These are phyloP conservation scores for Stegostoma tigrinum DNA, from an alignment of 2,113 vertebrate species.

Conservation along the genomic window DNA sequence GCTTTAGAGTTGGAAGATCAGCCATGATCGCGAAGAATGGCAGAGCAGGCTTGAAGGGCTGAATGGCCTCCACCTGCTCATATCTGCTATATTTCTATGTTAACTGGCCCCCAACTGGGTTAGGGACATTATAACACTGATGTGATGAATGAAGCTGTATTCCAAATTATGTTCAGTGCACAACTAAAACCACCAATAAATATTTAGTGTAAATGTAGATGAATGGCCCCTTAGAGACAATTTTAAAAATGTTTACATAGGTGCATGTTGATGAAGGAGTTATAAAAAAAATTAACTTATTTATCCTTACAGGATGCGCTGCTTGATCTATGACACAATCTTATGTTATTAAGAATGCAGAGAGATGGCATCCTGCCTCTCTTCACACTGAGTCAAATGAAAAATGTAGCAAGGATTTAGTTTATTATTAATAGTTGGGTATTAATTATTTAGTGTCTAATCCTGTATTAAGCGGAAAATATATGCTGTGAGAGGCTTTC, in stretches of 20 bases:
- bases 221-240: background rate
- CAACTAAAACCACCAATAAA: background rate
- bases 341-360: background rate
- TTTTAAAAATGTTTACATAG: background rate
- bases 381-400: background rate
- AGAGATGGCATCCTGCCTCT: background rate
- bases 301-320: background rate
- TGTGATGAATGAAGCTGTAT: background rate
- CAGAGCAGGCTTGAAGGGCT: no score
- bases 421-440: background rate
- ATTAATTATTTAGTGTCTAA: background rate
- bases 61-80: no score
- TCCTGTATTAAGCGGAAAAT: background rate
- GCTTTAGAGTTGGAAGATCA: no score
- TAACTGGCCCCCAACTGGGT: no score
- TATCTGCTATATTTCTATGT: no score
- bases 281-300: background rate
- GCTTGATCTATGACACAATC: background rate
- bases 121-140: background rate
- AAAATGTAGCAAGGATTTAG: background rate
- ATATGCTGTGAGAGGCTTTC: background rate
- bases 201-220: background rate
- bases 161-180: background rate
- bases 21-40: no score
- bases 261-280: background rate